phyloP scores from a whole-genome alignment of 2,888 invertebrate species.

The Bimastos eiseni region DNA sequence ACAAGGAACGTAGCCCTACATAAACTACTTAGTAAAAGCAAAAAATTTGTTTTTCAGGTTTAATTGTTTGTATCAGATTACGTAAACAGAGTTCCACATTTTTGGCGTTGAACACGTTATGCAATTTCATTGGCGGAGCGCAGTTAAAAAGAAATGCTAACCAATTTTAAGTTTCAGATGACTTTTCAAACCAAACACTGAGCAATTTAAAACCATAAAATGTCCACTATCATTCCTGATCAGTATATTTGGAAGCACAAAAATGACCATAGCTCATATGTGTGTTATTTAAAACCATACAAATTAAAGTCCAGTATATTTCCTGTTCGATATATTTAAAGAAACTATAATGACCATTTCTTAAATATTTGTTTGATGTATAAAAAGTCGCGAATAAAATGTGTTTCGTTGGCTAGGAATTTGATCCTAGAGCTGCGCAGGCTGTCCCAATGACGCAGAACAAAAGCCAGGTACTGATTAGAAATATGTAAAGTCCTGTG shows the following conservation, averaged over 20 bases:
- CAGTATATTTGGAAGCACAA: not conserved
- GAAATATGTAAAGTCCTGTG: constrained; percentile 69
- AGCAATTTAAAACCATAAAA: not conserved
- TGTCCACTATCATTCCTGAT: not conserved
- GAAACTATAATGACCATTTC: too few relatives aligned
- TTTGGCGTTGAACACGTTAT: too few relatives aligned
- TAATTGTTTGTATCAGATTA: too few relatives aligned
- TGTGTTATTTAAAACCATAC: too few relatives aligned
- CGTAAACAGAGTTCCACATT: too few relatives aligned
- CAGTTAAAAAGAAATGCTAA: not conserved
- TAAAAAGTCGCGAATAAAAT: not conserved
- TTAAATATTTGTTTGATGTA: too few relatives aligned
- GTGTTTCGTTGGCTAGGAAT: not conserved
- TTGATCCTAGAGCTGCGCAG: not conserved
- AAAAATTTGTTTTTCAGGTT: too few relatives aligned
- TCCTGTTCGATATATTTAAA: too few relatives aligned
- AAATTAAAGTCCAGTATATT: too few relatives aligned
- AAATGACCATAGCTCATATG: not conserved
- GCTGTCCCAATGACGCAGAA: constrained; percentile 31
- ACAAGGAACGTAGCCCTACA: too few relatives aligned
- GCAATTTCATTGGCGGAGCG: too few relatives aligned
- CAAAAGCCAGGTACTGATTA: constrained; percentile 28
- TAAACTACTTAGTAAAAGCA: too few relatives aligned
- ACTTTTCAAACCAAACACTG: not conserved
- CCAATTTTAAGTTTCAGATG: not conserved